A percentile compares a stretch with the other conserved stretches of the same genome.
Conservation (phyloP, 2,113 vertebrate genomes). For the Sclerurus mexicanus region DNA sequence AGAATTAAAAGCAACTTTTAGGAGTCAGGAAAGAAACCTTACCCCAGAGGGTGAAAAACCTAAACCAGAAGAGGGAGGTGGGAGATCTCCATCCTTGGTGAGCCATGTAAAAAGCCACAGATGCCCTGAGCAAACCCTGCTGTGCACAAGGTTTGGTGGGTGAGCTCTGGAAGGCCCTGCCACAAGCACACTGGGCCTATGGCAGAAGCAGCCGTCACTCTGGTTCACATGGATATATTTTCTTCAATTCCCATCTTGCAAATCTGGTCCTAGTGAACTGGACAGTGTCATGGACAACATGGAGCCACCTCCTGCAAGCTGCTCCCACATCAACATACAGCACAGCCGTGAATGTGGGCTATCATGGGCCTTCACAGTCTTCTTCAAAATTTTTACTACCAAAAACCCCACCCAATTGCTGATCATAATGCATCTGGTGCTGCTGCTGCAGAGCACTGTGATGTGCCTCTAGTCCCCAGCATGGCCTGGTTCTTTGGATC, state of each 20-base stretch:
- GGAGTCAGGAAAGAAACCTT: neutral
- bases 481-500: neutral
- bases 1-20: neutral
- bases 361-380: neutral
- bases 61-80: neutral
- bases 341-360: neutral
- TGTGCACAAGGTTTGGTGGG: neutral
- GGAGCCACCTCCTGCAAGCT: neutral
- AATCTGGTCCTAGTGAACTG: neutral
- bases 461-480: neutral
- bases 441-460: neutral
- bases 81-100: rapidly evolving
- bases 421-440: neutral
- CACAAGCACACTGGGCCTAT: neutral
- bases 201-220: neutral
- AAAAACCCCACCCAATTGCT: neutral
- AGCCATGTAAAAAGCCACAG: rapidly evolving
- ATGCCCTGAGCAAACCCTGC: neutral
- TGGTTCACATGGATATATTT: rapidly evolving
- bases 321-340: neutral
- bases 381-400: neutral
- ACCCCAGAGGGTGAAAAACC: neutral
- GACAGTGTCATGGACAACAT: too few species aligned
- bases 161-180: neutral
- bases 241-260: neutral